Evolutionary conservation across 2,888 invertebrate genomes (phyloP).

Genomic region (Tetheella fluctuosa): DNA sequence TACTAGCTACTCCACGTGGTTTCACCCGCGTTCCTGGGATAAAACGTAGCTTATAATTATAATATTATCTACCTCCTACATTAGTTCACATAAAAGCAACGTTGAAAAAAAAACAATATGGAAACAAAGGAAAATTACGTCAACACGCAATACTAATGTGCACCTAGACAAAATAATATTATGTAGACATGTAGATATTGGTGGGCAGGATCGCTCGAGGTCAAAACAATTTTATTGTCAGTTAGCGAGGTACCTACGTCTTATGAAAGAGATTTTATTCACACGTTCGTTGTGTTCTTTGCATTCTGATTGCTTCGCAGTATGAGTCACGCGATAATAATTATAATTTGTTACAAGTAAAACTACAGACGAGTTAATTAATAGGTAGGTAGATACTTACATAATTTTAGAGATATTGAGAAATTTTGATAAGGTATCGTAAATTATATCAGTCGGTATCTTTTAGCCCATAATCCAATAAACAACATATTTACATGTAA

Average conservation of each 20-base stretch:
- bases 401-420: background rate
- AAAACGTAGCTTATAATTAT: too few species aligned
- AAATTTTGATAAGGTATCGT: background rate
- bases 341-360: conserved; percentile 8
- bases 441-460: background rate
- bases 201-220: conserved; percentile 69
- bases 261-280: conserved; percentile 47
- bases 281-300: conserved; percentile 37
- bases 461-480: too few species aligned
- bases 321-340: conserved; percentile 36
- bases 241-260: conserved; percentile 29
- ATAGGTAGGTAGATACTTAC: too few species aligned
- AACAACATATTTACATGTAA: too few species aligned
- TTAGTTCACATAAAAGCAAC: too few species aligned
- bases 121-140: conserved; percentile 31
- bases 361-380: too few species aligned
- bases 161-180: conserved; percentile 9
- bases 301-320: conserved; percentile 22
- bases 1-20: too few species aligned
- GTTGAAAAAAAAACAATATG: background rate
- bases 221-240: conserved; percentile 76
- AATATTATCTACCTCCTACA: too few species aligned
- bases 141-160: conserved; percentile 34
- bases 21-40: too few species aligned
- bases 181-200: conserved; percentile 26